Evolutionary conservation across 2,113 vertebrate genomes (phyloP).

Genomic region (Callorhinus ursinus): DNA sequence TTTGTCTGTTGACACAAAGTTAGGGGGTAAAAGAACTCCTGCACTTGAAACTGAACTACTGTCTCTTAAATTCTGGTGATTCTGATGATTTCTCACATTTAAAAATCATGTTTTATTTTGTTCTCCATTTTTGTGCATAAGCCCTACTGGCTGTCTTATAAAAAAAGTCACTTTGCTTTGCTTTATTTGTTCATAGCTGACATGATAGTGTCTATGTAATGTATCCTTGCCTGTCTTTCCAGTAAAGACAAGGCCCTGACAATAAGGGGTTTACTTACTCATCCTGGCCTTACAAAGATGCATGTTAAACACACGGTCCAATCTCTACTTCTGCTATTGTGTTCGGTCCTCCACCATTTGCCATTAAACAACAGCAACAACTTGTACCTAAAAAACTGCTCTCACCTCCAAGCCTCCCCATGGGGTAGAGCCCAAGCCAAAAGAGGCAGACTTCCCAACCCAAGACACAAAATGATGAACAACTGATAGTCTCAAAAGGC

Average conservation of each 20-base stretch:
- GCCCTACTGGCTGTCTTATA: neutral
- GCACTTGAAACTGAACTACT: neutral
- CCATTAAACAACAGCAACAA: neutral
- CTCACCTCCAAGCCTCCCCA: neutral
- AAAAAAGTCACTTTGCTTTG: neutral
- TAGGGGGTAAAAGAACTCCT: neutral
- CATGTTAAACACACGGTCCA: neutral
- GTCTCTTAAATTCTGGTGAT: neutral
- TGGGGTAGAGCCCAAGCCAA: neutral
- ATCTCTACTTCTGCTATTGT: neutral
- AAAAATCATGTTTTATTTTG: neutral
- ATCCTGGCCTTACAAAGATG: fast-evolving
- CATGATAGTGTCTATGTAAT: neutral
- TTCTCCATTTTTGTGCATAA: neutral
- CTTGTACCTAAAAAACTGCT: neutral
- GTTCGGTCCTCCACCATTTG: neutral
- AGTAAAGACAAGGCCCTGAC: fast-evolving
- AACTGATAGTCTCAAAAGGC: neutral
- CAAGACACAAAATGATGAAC: neutral
- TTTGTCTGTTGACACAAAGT: neutral
- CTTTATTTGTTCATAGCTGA: neutral
- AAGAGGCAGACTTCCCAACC: neutral
- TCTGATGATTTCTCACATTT: neutral
- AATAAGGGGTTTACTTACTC: neutral
- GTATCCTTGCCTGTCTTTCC: neutral